Evolutionary conservation across 2,888 invertebrate species (phyloP), one percentile per base, ranked within the genome.

Genomic region (Hirtodrosophila cameraria): DNA sequence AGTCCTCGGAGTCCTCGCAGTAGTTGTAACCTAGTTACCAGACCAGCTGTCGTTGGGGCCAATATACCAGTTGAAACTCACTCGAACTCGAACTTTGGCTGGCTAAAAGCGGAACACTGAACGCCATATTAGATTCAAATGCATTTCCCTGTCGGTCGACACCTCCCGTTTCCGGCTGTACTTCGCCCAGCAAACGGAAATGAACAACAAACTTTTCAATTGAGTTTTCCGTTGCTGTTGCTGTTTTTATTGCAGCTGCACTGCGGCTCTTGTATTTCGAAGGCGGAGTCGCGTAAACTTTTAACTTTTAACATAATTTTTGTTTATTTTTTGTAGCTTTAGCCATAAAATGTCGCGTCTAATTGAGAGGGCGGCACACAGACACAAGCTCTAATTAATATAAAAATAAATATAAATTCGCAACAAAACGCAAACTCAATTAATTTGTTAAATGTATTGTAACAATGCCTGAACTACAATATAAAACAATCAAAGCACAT

Each of bases 191-290:
- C 55, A 55, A 28, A 45, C 83, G 79, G 79, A 79, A 82, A 75
- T 73, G 85, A 78, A 76, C 71, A 80, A 65, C 78, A 85, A 86
- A 85, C 76, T 85, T 85, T 86, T 64, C 68, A 85, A 85, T 86
- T 85, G 85, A 86, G 85, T 85, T 85, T 85, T 85, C 85, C 86
- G 86, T 39, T 64, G 38, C 45, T 61, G 72, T 57, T 41, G 41
- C 45, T 28, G 33, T 39, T 53, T 48, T 58, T 11, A 33, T 15
- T 41, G 30, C 45, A 35, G 35, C 27, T 39, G 35, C 35, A 5
- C 18, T 23, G 23, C 12, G 20, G 9, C 13, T 18, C 25, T 55
- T n/a, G 15, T 54, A 16, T 27, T 28, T 35, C 30, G 53, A 6
- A 35, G 63, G 50, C 55, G 60, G 45, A 36, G 52, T 61, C 66